These are phyloP conservation scores for Diachrysia chrysitis DNA, from an alignment of 2,888 invertebrate species.

Conservation along the genomic window DNA sequence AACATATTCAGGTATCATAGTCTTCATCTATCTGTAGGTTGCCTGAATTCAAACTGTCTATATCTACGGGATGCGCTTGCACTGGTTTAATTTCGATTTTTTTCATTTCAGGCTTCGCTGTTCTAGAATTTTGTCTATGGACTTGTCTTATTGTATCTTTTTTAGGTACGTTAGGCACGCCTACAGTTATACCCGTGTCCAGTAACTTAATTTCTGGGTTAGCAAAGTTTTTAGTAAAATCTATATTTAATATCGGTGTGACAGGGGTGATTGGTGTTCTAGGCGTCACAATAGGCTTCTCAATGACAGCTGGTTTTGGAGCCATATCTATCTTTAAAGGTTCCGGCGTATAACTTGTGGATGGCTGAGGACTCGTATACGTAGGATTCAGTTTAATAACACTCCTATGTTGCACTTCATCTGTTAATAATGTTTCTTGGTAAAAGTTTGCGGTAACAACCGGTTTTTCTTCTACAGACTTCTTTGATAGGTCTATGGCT, in stretches of 20 bases:
- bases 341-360: conserved; percentile 77
- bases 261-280: conserved; percentile 63
- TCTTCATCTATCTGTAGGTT: conserved; percentile 87
- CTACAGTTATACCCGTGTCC: conserved; percentile 69
- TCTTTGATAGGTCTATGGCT: conserved; percentile 80
- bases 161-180: conserved; percentile 67
- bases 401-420: conserved; percentile 75
- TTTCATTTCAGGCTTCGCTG: conserved; percentile 70
- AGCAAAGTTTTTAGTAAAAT: conserved; percentile 78
- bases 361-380: conserved; percentile 81
- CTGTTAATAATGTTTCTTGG: conserved; percentile 78
- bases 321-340: conserved; percentile 68
- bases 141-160: conserved; percentile 64
- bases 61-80: conserved; percentile 67
- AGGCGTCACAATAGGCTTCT: conserved; percentile 51
- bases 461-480: conserved; percentile 65
- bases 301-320: conserved; percentile 59
- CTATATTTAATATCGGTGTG: conserved; percentile 83
- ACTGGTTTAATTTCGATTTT: conserved; percentile 69
- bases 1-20: conserved; percentile 86
- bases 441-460: conserved; percentile 81
- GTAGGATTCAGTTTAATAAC: conserved; percentile 82
- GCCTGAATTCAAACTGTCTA: conserved; percentile 81
- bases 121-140: conserved; percentile 77
- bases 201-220: conserved; percentile 83